Evolutionary conservation across 2,113 vertebrate species (phyloP), one percentile per base, ranked within the genome.

Genomic region (Pterocles gutturalis): DNA sequence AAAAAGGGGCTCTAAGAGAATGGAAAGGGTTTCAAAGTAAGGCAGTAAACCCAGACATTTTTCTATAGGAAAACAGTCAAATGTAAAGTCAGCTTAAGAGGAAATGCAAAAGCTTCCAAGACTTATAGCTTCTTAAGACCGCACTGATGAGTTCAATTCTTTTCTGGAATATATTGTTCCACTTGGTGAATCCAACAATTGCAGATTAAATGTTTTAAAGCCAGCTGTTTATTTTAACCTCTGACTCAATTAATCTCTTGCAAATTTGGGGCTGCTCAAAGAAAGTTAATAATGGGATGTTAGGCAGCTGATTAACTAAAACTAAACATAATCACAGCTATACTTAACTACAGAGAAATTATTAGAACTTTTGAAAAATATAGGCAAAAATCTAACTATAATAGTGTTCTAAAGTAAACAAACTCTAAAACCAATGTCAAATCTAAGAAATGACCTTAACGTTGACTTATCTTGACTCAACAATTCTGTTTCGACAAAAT

Each of bases 171-270:
- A 70, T n/a, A 73, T 79, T 92, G 94, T 97, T 96, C 92, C 93
- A 95, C 92, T 94, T 77, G 73, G 83, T 72, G 43, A 81, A 95
- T 92, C 61, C 89, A 94, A 86, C 90, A 94, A 71, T 76, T 82
- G 75, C 64, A 96, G 84, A 95, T 95, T 91, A 97, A 94, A 97
- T 90, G 49, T 95, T 96, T 94, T 96, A 97, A 96, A 83, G 87
- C 91, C 57, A 97, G 95, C 89, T 98, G 92, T 97, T 97, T 96
- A 90, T 90, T 96, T 96, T 78, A 94, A 95, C 84, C 95, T 97
- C 91, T 96, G 96, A 96, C 95, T 98, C 94, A 87, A 92, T 97
- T 97, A 96, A 98, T 97, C 93, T 97, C 97, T 94, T 94, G 94
- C 57, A 97, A 96, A 97, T 96, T 97, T 96, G 92, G 88, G 93